Base-by-base conservation (phyloP, 92 coral and sea anemone genomes). In the Heliopora coerulea region DNA sequence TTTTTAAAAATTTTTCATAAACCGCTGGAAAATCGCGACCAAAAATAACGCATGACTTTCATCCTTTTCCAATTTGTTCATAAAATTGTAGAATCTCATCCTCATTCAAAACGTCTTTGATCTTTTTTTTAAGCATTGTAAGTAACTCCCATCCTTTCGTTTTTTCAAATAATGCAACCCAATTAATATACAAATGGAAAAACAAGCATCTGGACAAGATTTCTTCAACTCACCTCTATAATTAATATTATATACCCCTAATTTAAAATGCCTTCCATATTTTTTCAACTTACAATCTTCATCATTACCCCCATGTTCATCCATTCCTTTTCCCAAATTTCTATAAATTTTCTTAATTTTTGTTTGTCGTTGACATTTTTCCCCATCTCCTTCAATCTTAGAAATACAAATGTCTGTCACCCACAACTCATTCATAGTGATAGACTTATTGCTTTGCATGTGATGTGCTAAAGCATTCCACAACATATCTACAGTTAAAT, bases 1-100 rank as follows among this genome's bases (percentile, higher is more conserved):
- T 20, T 64, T 64, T 64, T 18, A 64, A 35, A 64, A 37, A 32
- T 21, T 49, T 49, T 44, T 64, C 72, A 35, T 64, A 64, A 32
- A 64, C 28, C 23, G 24, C 30, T 2, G 14, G 12, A 46, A 46
- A 46, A 21, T 64, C 24, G 24, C 72, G 50, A 33, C 35, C 72
- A 21, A 29, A 29, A 32, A 64, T 28, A 28, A 13, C 44, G 49
- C 72, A 44, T n/a, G n/a, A n/a, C n/a, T n/a, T n/a, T n/a, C n/a
- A n/a, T n/a, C n/a, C n/a, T n/a, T n/a, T n/a, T n/a, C n/a, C n/a
- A n/a, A n/a, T n/a, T 64, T 64, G 24, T 21, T 33, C 50, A 35
- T 64, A 64, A 11, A 64, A 23, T 25, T 33, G 29, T 10, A 49
- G 72, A 37, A 64, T 35, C 14, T 64, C 72, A 29, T 29, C 30